Percentiles rank a stretch among this genome's conserved stretches.
Conservation (phyloP, 1,140 invertebrate genomes). For the Delia radicum region DNA sequence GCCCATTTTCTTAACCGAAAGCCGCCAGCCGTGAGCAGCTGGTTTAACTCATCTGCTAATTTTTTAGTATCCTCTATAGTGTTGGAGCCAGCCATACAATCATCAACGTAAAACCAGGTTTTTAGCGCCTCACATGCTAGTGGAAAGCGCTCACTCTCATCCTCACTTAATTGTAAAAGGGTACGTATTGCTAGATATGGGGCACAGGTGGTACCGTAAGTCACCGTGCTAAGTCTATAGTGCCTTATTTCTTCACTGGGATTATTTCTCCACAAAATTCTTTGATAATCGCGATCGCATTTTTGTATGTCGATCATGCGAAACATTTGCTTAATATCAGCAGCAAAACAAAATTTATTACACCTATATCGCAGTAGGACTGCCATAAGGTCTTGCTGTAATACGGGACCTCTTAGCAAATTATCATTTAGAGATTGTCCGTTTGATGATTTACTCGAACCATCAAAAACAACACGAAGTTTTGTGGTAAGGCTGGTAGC, state of each 20-base stretch:
- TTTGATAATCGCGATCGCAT: neutral
- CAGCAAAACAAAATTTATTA: neutral
- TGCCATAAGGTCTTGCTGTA: neutral
- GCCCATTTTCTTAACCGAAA: slow-evolving; percentile 40
- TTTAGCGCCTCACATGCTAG: neutral
- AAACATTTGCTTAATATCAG: neutral
- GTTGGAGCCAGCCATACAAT: neutral
- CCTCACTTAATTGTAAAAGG: neutral
- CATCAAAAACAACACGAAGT: slow-evolving; percentile 40
- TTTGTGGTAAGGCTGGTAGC: slow-evolving; percentile 42
- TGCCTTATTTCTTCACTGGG: neutral
- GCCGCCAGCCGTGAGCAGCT: slow-evolving; percentile 28
- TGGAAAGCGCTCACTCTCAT: neutral
- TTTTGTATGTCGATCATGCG: neutral
- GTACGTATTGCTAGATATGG: slow-evolving; percentile 22
- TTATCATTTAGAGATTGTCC: slow-evolving; percentile 43
- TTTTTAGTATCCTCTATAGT: neutral
- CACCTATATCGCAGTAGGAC: neutral
- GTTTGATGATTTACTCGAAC: slow-evolving; percentile 29
- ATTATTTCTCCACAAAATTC: neutral
- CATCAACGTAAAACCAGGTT: slow-evolving; percentile 23
- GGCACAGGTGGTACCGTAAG: slow-evolving; percentile 4
- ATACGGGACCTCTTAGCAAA: neutral
- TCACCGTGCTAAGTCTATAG: slow-evolving; percentile 4
- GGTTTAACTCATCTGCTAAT: neutral